phyloP scores from a whole-genome alignment of 1,140 invertebrate genomes.

The Choristoneura fumiferana region DNA sequence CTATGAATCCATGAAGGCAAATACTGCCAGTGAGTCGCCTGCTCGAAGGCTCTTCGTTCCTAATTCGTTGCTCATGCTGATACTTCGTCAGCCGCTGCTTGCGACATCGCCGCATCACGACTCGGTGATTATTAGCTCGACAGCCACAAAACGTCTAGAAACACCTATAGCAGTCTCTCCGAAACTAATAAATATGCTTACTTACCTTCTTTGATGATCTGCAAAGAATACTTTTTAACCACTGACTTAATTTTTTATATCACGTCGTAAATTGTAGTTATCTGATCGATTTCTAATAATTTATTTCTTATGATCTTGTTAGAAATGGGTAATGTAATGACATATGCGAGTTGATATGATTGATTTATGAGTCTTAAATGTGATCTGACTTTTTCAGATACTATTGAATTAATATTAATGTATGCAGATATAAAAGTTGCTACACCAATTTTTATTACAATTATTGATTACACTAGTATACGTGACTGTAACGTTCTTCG shows the following conservation, averaged over 20 bases:
- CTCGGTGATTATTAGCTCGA: slow-evolving; percentile 27
- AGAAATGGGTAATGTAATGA: not conserved
- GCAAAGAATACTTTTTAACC: not conserved
- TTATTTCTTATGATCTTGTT: not conserved
- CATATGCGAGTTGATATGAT: not conserved
- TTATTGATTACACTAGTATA: too few species aligned
- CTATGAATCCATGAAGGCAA: slow-evolving; percentile 18
- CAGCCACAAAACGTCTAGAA: slow-evolving; percentile 18
- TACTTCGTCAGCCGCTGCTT: slow-evolving; percentile 24
- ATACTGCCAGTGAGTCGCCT: not conserved
- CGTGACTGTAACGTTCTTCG: too few species aligned
- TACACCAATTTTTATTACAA: too few species aligned
- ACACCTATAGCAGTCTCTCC: too few species aligned
- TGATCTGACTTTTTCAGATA: not conserved
- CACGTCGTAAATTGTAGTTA: not conserved
- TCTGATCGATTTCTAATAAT: not conserved
- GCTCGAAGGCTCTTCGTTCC: slow-evolving; percentile 34
- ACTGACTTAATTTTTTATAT: not conserved
- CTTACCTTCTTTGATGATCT: too few species aligned
- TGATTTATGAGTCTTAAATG: not conserved
- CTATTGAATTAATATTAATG: too few species aligned
- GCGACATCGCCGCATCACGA: slow-evolving; percentile 33
- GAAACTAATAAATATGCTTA: too few species aligned
- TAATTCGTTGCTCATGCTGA: slow-evolving; percentile 43
- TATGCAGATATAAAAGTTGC: too few species aligned